phyloP scores from a whole-genome alignment of 2,888 invertebrate genomes.

The Erpobdella octoculata region DNA sequence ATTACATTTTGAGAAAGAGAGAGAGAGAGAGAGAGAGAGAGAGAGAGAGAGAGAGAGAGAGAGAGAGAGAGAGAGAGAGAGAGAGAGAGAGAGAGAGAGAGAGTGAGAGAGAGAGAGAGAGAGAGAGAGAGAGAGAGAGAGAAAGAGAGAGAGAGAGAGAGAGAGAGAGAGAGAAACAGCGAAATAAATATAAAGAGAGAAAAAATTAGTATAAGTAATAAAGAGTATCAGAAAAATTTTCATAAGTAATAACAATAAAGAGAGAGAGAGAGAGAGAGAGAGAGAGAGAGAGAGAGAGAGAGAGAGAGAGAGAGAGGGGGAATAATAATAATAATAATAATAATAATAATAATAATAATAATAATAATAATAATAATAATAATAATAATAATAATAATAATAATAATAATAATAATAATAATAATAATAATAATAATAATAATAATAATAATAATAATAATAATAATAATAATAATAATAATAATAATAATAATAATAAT shows the following conservation, averaged over 20 bases:
- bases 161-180: neutral
- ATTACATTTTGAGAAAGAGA: too few species aligned
- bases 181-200: neutral
- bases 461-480: neutral
- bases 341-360: neutral
- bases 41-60: too few species aligned
- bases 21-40: too few species aligned
- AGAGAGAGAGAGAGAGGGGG: neutral
- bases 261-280: neutral
- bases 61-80: neutral
- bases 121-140: conserved; percentile 14
- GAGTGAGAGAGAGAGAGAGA: conserved; percentile 13
- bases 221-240: too few species aligned
- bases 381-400: neutral
- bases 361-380: neutral
- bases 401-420: neutral
- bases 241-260: neutral
- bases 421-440: neutral
- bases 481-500: neutral
- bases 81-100: neutral
- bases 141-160: conserved; percentile 14
- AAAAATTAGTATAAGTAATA: neutral
- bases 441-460: neutral
- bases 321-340: neutral
- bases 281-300: neutral